phyloP scores from a whole-genome alignment of 1,140 invertebrate species.

The Platyscapa corneri region DNA sequence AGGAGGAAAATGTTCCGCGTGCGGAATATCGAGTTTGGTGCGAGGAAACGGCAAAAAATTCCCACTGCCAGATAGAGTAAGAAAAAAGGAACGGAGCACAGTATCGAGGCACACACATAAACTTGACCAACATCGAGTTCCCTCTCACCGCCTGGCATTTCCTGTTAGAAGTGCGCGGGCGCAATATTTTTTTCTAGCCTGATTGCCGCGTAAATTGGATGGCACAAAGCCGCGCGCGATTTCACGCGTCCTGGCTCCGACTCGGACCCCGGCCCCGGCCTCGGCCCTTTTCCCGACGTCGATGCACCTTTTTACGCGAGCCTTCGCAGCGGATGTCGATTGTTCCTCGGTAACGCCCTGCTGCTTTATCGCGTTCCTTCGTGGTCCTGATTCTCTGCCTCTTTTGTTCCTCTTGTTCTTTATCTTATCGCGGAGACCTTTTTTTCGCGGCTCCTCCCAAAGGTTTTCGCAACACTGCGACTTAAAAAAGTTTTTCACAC shows the following conservation, averaged over 20 bases:
- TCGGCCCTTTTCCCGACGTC: neutral
- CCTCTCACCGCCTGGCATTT: neutral
- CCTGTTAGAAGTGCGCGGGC: neutral
- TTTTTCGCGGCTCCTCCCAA: neutral
- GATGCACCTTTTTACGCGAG: neutral
- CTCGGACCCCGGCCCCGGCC: no score
- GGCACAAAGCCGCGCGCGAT: neutral
- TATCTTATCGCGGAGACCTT: conserved; percentile 16
- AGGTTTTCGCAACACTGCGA: neutral
- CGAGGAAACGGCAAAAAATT: no score
- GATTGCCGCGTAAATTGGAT: neutral
- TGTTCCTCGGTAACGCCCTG: conserved; percentile 18
- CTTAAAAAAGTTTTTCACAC: neutral
- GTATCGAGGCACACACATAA: neutral
- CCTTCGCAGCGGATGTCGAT: conserved; percentile 42
- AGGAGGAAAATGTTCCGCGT: neutral
- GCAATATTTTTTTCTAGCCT: conserved; percentile 2
- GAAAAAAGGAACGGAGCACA: neutral
- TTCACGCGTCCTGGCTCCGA: neutral
- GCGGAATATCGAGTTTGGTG: neutral
- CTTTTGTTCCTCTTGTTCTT: conserved; percentile 6
- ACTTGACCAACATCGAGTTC: neutral
- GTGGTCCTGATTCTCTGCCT: no score
- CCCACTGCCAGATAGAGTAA: neutral
- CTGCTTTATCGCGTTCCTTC: neutral